Conservation (phyloP, 2,888 invertebrate species). For the Limnephilus lunatus region DNA sequence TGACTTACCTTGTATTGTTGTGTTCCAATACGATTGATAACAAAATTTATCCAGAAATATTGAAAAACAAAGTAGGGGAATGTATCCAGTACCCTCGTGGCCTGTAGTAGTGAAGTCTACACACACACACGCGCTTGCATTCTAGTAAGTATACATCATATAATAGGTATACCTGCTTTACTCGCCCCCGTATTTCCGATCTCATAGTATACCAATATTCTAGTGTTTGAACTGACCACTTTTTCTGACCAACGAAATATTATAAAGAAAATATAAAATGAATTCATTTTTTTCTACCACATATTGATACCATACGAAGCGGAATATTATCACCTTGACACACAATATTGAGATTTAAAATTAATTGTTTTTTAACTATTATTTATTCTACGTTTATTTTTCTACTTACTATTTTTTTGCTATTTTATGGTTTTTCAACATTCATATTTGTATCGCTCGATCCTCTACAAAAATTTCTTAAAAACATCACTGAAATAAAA, state of each 20-base stretch:
- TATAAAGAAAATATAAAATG: neutral
- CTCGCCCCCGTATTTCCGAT: neutral
- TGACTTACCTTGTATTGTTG: neutral
- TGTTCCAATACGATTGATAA: slow-evolving; percentile 58
- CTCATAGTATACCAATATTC: neutral
- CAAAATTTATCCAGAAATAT: slow-evolving; percentile 52
- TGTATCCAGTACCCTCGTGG: slow-evolving; percentile 26
- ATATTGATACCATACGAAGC: neutral
- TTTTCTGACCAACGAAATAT: neutral
- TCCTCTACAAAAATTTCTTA: too few relatives aligned
- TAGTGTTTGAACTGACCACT: neutral
- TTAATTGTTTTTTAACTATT: too few relatives aligned
- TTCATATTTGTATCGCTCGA: too few relatives aligned
- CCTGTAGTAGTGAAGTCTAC: neutral
- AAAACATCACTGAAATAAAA: too few relatives aligned
- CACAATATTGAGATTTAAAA: neutral
- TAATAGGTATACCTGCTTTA: neutral
- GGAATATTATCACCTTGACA: neutral
- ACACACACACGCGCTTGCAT: neutral
- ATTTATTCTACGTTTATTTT: too few relatives aligned
- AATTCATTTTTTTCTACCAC: neutral
- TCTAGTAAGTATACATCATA: neutral
- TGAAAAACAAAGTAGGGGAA: slow-evolving; percentile 43
- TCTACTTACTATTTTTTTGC: too few relatives aligned
- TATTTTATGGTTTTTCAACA: too few relatives aligned